Conservation (phyloP, 2,888 invertebrate genomes). For the Chloroclystis v-ata region DNA sequence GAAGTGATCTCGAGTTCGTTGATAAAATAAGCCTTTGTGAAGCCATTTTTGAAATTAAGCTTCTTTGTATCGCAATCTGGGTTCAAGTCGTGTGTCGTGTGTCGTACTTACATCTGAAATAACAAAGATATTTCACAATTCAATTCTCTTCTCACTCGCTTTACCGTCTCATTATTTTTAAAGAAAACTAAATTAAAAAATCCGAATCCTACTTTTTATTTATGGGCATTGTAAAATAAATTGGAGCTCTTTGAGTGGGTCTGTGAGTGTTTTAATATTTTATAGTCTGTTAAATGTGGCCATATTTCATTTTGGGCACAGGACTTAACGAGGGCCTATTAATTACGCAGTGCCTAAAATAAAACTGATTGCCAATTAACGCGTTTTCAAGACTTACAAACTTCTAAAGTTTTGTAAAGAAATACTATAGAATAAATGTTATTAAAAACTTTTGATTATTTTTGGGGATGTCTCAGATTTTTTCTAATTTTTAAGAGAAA, state of each 20-base stretch:
- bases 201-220: constrained; percentile 8
- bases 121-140: neutral
- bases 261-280: constrained; percentile 29
- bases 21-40: too few species aligned
- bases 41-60: too few species aligned
- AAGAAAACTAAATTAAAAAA: constrained; percentile 5
- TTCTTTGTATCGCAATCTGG: too few species aligned
- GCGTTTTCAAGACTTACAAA: neutral
- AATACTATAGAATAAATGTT: too few species aligned
- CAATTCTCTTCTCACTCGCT: neutral
- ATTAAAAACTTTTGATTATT: too few species aligned
- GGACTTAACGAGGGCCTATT: constrained; percentile 26
- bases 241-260: constrained; percentile 22
- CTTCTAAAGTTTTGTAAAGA: neutral
- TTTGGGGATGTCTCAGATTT: too few species aligned
- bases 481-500: too few species aligned
- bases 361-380: constrained; percentile 31
- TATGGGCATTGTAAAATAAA: constrained; percentile 21
- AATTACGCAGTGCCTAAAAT: constrained; percentile 27
- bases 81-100: neutral
- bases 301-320: constrained; percentile 27
- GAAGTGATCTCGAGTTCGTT: too few species aligned
- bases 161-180: neutral
- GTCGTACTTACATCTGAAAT: neutral
- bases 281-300: constrained; percentile 26